Conservation (phyloP, 2,888 invertebrate species). For the Carabus problematicus region DNA sequence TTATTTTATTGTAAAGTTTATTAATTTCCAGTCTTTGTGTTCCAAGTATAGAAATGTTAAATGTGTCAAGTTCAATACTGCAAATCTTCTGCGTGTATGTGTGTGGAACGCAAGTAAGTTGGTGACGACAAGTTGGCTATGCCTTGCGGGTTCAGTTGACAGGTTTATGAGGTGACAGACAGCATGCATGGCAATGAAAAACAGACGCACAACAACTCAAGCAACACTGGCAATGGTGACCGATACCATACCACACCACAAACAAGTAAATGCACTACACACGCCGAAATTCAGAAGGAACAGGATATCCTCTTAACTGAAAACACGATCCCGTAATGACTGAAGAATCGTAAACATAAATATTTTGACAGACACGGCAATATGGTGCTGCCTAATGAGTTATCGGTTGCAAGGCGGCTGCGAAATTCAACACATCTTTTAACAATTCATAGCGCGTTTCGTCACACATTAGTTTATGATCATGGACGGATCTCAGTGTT, state of each 20-base stretch:
- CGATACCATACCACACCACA: background rate
- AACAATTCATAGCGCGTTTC: background rate
- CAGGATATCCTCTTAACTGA: slow-evolving; percentile 32
- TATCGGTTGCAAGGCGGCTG: background rate
- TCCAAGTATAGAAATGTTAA: background rate
- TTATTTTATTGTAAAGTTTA: too few relatives aligned
- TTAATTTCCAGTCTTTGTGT: background rate
- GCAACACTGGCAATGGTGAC: background rate
- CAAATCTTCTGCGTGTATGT: too few relatives aligned
- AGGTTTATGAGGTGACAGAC: slow-evolving; percentile 31
- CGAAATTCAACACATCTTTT: slow-evolving; percentile 14
- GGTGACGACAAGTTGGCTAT: slow-evolving; percentile 7
- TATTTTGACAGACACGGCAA: slow-evolving; percentile 21
- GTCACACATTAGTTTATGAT: background rate
- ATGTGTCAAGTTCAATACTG: slow-evolving; percentile 3
- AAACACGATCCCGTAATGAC: slow-evolving; percentile 37
- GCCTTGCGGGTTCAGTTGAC: slow-evolving; percentile 23
- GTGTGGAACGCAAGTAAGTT: background rate
- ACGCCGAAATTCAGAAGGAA: slow-evolving; percentile 12
- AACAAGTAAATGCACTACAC: background rate
- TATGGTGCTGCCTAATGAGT: background rate
- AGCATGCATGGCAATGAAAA: slow-evolving; percentile 16
- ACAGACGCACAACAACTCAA: slow-evolving; percentile 5
- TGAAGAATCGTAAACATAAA: slow-evolving; percentile 39
- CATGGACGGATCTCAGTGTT: too few relatives aligned